A percentile compares a stretch with the other conserved stretches of the same genome.
phyloP scores from a whole-genome alignment of 2,113 vertebrate species.

The Apodemus sylvaticus region DNA sequence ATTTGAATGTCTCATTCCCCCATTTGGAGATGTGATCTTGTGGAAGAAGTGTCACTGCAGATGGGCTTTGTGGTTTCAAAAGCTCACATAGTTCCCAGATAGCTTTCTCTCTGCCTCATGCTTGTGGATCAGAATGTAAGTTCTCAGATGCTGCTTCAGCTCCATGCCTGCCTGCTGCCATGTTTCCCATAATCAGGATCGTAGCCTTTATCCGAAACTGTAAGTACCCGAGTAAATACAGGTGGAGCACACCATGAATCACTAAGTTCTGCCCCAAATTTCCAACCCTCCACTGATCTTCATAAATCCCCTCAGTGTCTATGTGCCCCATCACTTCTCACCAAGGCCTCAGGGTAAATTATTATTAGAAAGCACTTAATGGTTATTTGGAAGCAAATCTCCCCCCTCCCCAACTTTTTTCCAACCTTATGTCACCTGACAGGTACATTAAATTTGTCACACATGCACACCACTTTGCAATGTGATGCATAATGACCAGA shows the following conservation, averaged over 20 bases:
- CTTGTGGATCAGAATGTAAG: background rate
- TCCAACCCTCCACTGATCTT: slow-evolving; percentile 49
- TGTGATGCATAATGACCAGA: slow-evolving; percentile 73
- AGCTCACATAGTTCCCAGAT: background rate
- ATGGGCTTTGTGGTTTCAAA: background rate
- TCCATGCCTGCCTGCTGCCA: no score
- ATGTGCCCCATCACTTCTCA: slow-evolving; percentile 66
- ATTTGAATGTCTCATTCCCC: background rate
- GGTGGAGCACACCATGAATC: background rate
- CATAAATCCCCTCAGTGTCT: slow-evolving; percentile 73
- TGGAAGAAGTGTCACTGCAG: background rate
- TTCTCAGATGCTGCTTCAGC: background rate
- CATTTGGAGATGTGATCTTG: background rate
- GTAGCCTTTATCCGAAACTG: background rate
- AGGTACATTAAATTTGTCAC: slow-evolving; percentile 80
- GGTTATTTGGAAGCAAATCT: slow-evolving; percentile 78
- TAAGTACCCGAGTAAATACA: background rate
- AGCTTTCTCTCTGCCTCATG: background rate
- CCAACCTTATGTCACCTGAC: slow-evolving; percentile 69
- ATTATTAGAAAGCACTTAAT: slow-evolving; percentile 82
- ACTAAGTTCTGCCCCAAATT: slow-evolving; percentile 11
- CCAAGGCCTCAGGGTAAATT: slow-evolving; percentile 75
- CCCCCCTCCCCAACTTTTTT: slow-evolving; percentile 46
- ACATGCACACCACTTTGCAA: slow-evolving; percentile 80
- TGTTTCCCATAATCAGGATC: background rate